Conservation (phyloP, 2,113 vertebrate species). For the Naja naja region DNA sequence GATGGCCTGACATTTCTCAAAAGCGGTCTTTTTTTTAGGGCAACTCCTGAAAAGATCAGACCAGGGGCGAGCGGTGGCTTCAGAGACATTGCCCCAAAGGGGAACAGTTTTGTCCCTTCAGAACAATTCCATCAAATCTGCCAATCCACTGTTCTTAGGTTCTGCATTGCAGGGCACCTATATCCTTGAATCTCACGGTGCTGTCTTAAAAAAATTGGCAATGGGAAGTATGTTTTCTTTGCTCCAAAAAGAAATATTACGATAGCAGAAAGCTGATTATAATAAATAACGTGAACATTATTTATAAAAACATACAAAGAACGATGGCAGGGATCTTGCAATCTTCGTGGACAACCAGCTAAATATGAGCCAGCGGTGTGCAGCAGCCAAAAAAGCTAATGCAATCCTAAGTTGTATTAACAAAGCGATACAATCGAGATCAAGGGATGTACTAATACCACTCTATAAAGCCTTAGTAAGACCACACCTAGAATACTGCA, state of each 20-base stretch:
- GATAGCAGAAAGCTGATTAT: neutral
- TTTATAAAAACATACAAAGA: neutral
- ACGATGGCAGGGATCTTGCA: too few species aligned
- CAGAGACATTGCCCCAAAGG: neutral
- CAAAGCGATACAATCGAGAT: too few species aligned
- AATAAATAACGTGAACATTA: neutral
- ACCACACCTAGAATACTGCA: too few species aligned
- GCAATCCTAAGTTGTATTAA: too few species aligned
- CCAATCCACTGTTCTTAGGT: neutral
- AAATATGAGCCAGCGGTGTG: too few species aligned
- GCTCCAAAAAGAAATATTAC: neutral
- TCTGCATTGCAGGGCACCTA: neutral
- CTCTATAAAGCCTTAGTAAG: too few species aligned
- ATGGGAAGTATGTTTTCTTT: neutral
- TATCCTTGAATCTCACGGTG: neutral
- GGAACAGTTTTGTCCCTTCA: rapidly evolving
- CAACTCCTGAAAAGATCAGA: neutral
- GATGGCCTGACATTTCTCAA: neutral
- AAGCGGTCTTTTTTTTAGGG: neutral
- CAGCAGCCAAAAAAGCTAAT: too few species aligned
- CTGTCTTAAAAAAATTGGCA: neutral
- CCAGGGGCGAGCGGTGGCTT: neutral
- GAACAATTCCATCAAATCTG: neutral
- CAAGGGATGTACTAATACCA: too few species aligned
- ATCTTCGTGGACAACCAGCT: too few species aligned